Conservation (phyloP, 2,797 vertebrate species). For the Liparis tanakae region DNA sequence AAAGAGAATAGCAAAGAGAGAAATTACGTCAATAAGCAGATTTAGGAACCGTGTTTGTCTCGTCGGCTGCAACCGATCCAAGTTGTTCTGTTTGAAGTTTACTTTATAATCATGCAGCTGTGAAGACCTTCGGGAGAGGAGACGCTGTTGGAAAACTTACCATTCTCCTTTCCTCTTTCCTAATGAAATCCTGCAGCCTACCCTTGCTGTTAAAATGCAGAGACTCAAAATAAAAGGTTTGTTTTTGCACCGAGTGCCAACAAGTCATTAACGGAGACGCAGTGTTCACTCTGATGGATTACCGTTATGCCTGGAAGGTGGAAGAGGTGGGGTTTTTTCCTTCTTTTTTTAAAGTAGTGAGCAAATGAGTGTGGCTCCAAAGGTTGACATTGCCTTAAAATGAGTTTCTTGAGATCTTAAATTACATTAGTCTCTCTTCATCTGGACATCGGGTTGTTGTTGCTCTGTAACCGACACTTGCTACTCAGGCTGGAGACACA, state of each 20-base stretch:
- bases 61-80: conserved; percentile 4
- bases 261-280: not conserved
- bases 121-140: not conserved
- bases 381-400: not conserved
- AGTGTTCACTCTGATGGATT: not conserved
- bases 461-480: not conserved
- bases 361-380: not conserved
- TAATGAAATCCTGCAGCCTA: not conserved
- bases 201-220: not conserved
- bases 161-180: not conserved
- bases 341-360: not conserved
- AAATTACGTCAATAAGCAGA: conserved; percentile 20
- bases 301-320: not conserved
- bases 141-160: not conserved
- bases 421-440: not conserved
- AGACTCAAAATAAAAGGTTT: not conserved
- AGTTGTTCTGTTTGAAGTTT: conserved; percentile 22
- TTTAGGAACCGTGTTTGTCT: conserved; percentile 13
- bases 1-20: not conserved
- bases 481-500: not conserved
- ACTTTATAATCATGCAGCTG: conserved; percentile 14
- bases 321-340: not conserved
- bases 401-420: not conserved
- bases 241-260: not conserved
- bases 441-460: not conserved